A percentile compares a stretch with the other conserved stretches of the same genome.
Evolutionary conservation across 2,113 vertebrate genomes (phyloP).

Genomic region (Eulemur macaco): DNA sequence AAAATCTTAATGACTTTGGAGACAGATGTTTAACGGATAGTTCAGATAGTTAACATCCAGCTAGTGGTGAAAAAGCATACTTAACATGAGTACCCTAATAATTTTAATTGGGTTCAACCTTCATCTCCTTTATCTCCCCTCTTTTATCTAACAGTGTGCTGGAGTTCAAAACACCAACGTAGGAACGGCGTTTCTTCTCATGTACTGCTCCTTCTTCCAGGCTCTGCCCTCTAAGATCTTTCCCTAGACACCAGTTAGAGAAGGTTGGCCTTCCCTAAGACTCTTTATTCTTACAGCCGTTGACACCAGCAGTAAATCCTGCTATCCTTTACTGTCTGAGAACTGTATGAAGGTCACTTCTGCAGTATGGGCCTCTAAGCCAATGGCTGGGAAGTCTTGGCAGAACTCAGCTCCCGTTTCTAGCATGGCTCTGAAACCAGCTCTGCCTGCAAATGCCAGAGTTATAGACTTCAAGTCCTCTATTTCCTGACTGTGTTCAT

Average conservation of each 20-base stretch:
- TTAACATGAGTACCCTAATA: neutral
- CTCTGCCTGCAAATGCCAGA: slow-evolving; percentile 46
- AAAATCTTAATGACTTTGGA: slow-evolving; percentile 21
- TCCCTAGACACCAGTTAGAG: slow-evolving; percentile 71
- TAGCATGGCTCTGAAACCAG: slow-evolving; percentile 69
- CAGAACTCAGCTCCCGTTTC: slow-evolving; percentile 49
- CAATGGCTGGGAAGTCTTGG: slow-evolving; percentile 70
- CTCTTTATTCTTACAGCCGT: slow-evolving; percentile 77
- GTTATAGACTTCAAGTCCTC: slow-evolving; percentile 67
- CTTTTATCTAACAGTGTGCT: neutral
- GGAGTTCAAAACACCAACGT: slow-evolving; percentile 41
- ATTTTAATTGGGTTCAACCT: slow-evolving; percentile 56
- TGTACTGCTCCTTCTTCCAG: slow-evolving; percentile 23
- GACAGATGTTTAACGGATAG: neutral
- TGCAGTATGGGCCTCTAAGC: slow-evolving; percentile 71
- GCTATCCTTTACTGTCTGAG: slow-evolving; percentile 76
- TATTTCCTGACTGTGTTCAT: slow-evolving; percentile 25
- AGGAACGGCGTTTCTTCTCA: slow-evolving; percentile 60
- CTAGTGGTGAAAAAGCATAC: neutral
- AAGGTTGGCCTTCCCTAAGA: slow-evolving; percentile 76
- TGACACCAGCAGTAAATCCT: slow-evolving; percentile 81
- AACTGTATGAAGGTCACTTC: slow-evolving; percentile 76
- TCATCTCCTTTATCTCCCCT: slow-evolving; percentile 61
- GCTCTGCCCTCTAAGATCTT: slow-evolving; percentile 55
- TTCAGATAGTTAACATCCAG: neutral